Percentiles rank a stretch among this genome's conserved stretches.
These are phyloP conservation scores for Greenwoodochromis staneri DNA, from an alignment of 2,113 vertebrate genomes.

Conservation along the genomic window DNA sequence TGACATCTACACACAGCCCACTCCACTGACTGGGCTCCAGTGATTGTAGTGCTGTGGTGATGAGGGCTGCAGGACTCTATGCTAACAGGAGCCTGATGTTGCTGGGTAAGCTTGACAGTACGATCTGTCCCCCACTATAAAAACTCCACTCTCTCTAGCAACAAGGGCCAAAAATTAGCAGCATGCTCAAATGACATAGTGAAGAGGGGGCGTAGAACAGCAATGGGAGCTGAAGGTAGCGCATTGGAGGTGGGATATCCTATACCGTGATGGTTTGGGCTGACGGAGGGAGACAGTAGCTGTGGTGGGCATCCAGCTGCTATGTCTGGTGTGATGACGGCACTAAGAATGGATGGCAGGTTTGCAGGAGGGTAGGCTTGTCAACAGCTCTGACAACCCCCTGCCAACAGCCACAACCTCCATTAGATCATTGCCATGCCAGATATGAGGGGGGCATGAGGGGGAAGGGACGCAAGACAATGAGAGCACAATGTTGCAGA, in stretches of 20 bases:
- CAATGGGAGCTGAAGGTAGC: conserved; percentile 19
- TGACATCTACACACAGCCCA: conserved; percentile 8
- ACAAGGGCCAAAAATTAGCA: conserved; percentile 70
- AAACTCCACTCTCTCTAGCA: conserved; percentile 71
- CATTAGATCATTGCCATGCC: conserved; percentile 29
- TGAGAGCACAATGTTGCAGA: conserved; percentile 26
- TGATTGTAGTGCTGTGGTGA: background rate
- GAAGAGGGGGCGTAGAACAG: background rate
- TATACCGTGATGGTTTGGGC: conserved; percentile 41
- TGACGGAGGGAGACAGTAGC: conserved; percentile 10
- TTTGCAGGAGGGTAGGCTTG: conserved; percentile 46
- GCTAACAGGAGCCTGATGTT: conserved; percentile 50
- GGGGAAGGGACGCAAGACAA: background rate
- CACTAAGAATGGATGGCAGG: conserved; percentile 54
- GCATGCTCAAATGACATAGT: conserved; percentile 58
- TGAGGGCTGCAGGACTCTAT: conserved; percentile 34
- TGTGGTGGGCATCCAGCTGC: conserved; percentile 49
- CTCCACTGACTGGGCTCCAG: conserved; percentile 4
- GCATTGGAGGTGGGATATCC: conserved; percentile 45
- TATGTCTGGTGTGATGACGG: conserved; percentile 58
- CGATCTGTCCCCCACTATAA: conserved; percentile 34
- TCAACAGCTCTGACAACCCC: conserved; percentile 65
- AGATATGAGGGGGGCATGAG: background rate
- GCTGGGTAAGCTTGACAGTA: conserved; percentile 45
- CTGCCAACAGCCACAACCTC: conserved; percentile 32